phyloP scores from a whole-genome alignment of 2,888 invertebrate species.

The Agrochola lychnidis region DNA sequence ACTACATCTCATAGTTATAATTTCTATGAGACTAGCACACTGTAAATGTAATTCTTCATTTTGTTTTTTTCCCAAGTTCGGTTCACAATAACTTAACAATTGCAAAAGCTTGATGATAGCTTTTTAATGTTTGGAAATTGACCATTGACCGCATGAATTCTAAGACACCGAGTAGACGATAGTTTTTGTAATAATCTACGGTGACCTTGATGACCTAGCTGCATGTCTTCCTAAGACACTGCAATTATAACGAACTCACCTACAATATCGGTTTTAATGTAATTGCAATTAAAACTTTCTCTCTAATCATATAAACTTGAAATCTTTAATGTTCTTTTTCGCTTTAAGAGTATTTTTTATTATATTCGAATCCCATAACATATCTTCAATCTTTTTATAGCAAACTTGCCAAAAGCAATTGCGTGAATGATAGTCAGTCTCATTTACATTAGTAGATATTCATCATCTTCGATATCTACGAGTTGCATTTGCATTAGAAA shows the following conservation, averaged over 20 bases:
- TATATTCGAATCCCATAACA: neutral
- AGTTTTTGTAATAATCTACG: slow-evolving; percentile 2
- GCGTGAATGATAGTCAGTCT: slow-evolving; percentile 15
- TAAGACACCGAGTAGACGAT: neutral
- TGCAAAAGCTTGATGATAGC: neutral
- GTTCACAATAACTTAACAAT: neutral
- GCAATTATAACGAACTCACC: slow-evolving; percentile 2
- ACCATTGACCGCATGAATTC: neutral
- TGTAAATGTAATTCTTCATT: neutral
- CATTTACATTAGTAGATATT: slow-evolving; percentile 43
- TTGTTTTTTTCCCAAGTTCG: neutral
- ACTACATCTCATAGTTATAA: neutral
- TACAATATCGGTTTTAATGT: neutral
- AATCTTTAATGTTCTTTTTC: neutral
- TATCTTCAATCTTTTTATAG: neutral
- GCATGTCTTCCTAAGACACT: neutral
- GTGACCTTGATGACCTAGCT: slow-evolving; percentile 29
- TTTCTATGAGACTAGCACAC: neutral
- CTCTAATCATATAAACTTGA: neutral
- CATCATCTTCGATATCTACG: slow-evolving; percentile 20
- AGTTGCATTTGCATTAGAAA: slow-evolving; percentile 43
- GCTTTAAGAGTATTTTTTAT: neutral
- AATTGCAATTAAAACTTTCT: slow-evolving; percentile 5
- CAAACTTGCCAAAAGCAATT: neutral
- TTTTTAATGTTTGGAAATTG: slow-evolving; percentile 19